Evolutionary conservation across 2,888 invertebrate genomes (phyloP).

Genomic region (Neoitamus cyanurus): DNA sequence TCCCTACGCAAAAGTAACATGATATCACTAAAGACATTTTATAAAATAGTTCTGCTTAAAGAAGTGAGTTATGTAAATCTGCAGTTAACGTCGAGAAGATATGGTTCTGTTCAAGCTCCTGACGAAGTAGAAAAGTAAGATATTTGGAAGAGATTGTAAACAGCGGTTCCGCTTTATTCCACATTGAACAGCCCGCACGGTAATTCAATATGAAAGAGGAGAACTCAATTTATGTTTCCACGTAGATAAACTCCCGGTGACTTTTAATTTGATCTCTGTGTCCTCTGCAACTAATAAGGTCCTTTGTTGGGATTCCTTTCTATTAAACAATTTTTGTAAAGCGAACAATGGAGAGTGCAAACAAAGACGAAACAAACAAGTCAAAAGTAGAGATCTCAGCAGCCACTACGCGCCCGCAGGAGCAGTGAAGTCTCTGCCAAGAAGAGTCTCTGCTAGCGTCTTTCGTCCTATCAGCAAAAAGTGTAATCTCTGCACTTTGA

Average conservation of each 20-base stretch:
- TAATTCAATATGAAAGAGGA: neutral
- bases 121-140: neutral
- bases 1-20: too few species aligned
- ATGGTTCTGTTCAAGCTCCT: neutral
- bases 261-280: neutral
- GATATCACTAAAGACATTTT: too few species aligned
- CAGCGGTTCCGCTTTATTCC: neutral
- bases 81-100: too few species aligned
- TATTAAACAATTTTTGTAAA: neutral
- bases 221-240: neutral
- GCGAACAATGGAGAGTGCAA: neutral
- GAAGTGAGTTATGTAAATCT: too few species aligned
- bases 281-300: neutral
- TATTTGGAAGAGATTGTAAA: neutral
- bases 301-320: neutral
- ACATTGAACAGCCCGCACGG: neutral
- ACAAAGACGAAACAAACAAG: neutral
- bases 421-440: neutral
- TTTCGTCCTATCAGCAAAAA: neutral
- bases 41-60: too few species aligned
- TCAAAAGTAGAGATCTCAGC: neutral
- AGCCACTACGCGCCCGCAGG: neutral
- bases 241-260: neutral
- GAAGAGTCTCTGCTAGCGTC: neutral
- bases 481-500: neutral